A percentile compares a stretch with the other conserved stretches of the same genome.
phyloP scores from a whole-genome alignment of 2,888 invertebrate genomes.

The Perdita meconis region DNA sequence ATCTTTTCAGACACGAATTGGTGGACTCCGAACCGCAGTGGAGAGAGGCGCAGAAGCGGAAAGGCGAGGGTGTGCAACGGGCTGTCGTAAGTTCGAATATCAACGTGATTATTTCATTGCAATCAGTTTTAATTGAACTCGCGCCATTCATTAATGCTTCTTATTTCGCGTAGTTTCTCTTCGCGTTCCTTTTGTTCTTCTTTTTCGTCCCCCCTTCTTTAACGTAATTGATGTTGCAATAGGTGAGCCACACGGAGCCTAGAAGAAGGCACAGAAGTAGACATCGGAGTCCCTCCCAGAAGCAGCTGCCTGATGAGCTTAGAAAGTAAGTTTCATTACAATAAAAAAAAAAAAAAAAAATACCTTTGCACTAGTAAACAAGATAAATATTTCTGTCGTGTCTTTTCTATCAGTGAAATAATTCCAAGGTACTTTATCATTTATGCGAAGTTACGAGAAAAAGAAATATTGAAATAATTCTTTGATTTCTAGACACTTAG shows the following conservation, averaged over 20 bases:
- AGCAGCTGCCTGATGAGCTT: conserved; percentile 82
- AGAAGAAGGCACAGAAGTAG: conserved; percentile 81
- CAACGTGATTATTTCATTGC: conserved; percentile 13
- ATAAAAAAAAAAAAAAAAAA: too few relatives aligned
- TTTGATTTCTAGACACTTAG: conserved; percentile 88
- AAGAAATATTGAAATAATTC: conserved; percentile 42
- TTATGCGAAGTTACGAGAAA: too few relatives aligned
- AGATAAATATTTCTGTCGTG: too few relatives aligned
- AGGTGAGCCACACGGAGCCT: conserved; percentile 76
- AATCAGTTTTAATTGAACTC: not conserved
- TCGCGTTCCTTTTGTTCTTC: not conserved
- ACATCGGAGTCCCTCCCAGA: conserved; percentile 83
- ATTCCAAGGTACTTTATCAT: too few relatives aligned
- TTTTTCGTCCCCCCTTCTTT: too few relatives aligned
- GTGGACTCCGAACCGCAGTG: conserved; percentile 95
- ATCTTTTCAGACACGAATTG: conserved; percentile 86
- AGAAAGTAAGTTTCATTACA: conserved; percentile 79
- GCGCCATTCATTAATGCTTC: not conserved
- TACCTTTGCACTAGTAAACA: too few relatives aligned
- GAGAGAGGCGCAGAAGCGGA: conserved; percentile 93
- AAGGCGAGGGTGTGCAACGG: conserved; percentile 86
- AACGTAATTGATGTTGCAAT: not conserved
- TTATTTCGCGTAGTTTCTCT: not conserved
- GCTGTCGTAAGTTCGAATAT: conserved; percentile 78
- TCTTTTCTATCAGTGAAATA: not conserved